Conservation (phyloP, 23 tunicate genomes). For the Phallusia fumigata region DNA sequence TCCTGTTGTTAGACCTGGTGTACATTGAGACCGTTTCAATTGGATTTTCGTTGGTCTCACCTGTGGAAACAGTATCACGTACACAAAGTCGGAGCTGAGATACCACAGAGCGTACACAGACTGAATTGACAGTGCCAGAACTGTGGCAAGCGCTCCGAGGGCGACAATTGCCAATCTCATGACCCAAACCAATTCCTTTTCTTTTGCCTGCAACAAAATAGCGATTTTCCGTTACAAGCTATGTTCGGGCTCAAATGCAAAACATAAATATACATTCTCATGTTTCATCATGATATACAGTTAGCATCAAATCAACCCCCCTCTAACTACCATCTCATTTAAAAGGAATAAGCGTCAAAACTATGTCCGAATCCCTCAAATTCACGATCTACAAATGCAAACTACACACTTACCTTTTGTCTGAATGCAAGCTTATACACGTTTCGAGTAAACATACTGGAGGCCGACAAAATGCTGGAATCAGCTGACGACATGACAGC, state of each 20-base stretch:
- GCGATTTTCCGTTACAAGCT: too few relatives aligned
- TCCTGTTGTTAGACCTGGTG: too few relatives aligned
- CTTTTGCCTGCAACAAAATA: slow-evolving; percentile 23
- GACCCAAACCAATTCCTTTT: slow-evolving; percentile 45
- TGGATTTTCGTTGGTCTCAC: not conserved
- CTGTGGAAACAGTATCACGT: slow-evolving; percentile 61
- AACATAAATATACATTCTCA: too few relatives aligned
- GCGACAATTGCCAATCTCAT: slow-evolving; percentile 53
- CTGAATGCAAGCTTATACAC: slow-evolving; percentile 35
- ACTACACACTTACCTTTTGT: slow-evolving; percentile 33
- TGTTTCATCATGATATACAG: too few relatives aligned
- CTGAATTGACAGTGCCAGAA: slow-evolving; percentile 31
- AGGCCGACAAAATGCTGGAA: slow-evolving; percentile 64
- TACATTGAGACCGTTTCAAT: too few relatives aligned
- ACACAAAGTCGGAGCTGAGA: slow-evolving; percentile 51
- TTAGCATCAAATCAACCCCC: too few relatives aligned
- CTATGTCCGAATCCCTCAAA: too few relatives aligned
- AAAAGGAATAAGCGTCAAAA: too few relatives aligned
- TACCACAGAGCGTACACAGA: slow-evolving; percentile 52
- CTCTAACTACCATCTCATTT: too few relatives aligned
- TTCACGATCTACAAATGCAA: too few relatives aligned
- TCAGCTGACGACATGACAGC: slow-evolving; percentile 86
- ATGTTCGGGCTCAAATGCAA: too few relatives aligned
- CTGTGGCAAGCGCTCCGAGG: slow-evolving; percentile 39
- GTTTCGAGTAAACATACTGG: slow-evolving; percentile 68